Evolutionary conservation across 1,140 invertebrate species (phyloP).

Genomic region (Pinna nobilis): DNA sequence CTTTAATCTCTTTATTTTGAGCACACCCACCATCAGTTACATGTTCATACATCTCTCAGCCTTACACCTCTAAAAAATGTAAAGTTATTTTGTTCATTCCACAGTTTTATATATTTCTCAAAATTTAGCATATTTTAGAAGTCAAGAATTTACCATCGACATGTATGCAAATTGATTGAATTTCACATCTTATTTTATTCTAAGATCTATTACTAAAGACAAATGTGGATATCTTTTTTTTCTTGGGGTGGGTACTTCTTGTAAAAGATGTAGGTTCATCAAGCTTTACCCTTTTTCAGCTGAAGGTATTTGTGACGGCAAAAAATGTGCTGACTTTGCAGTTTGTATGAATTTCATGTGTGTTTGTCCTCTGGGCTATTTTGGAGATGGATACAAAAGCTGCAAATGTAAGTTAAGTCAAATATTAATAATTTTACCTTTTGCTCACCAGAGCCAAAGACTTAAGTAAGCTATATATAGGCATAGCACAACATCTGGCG

Average conservation of each 20-base stretch:
- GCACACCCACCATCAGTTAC: too few species aligned
- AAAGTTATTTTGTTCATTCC: too few species aligned
- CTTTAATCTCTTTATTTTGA: too few species aligned
- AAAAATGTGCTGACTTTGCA: slow-evolving; percentile 2
- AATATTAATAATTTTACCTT: background rate
- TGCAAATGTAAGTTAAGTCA: background rate
- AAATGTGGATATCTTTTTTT: background rate
- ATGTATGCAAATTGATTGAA: background rate
- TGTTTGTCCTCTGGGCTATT: slow-evolving; percentile 22
- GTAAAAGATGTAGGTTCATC: too few species aligned
- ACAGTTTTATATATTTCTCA: too few species aligned
- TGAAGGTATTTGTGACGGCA: slow-evolving; percentile 13
- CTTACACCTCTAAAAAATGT: too few species aligned
- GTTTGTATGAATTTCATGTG: slow-evolving; percentile 20
- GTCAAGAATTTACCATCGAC: background rate
- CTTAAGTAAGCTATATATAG: slow-evolving; percentile 21
- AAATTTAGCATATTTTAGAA: too few species aligned
- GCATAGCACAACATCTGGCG: background rate
- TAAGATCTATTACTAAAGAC: background rate
- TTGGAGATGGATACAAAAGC: slow-evolving; percentile 23
- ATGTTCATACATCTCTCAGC: too few species aligned
- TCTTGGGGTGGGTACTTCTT: too few species aligned
- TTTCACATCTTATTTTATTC: background rate
- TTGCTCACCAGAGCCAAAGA: too few species aligned
- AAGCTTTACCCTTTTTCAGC: too few species aligned